Base-by-base conservation (phyloP, 2,113 vertebrate species). In the Bubo blakistoni region DNA sequence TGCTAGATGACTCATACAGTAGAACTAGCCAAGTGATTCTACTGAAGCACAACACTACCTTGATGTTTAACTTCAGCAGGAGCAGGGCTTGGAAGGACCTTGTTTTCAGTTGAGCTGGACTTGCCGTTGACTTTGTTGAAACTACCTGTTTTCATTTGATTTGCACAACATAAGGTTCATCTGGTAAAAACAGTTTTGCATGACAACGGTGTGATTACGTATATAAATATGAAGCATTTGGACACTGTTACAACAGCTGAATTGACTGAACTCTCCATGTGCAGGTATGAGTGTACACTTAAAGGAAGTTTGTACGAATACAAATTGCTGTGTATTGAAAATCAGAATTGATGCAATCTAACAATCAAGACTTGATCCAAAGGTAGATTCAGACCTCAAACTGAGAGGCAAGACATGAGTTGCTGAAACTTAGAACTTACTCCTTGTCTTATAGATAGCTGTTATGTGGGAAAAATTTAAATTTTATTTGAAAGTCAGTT, bases 261-360 rank as follows among this genome's bases (percentile, higher is more conserved):
- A 55, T 6, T 15, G 10, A 51, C 18, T 13, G 44, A 91, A 54
- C 44, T 86, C 27, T 47, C 62, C 12, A 0, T 11, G 11, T 16
- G 30, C 13, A 1, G 6, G 2, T 7, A 20, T 1, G 2, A 61
- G 18, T 1, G 6, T 11, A 36, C 0, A 0, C 16, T 63, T n/a
- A 30, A 42, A 80, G 17, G 16, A 69, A 55, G 10, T 42, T n/a
- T 34, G 32, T 58, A 62, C 25, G 38, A 51, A 71, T 51, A 66
- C 44, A 79, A 63, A 30, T 8, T 20, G 30, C 30, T 66, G 5
- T 10, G 19, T 32, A 8, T 8, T 66, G 27, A 42, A 71, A 86
- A 7, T 36, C 19, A 46, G 80, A 84, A 67, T 0, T 20, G 18
- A 16, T 21, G 17, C 19, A 54, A 12, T 32, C 16, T 34, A 85